Conservation (phyloP, 1,140 invertebrate genomes). For the Aphidius gifuensis region DNA sequence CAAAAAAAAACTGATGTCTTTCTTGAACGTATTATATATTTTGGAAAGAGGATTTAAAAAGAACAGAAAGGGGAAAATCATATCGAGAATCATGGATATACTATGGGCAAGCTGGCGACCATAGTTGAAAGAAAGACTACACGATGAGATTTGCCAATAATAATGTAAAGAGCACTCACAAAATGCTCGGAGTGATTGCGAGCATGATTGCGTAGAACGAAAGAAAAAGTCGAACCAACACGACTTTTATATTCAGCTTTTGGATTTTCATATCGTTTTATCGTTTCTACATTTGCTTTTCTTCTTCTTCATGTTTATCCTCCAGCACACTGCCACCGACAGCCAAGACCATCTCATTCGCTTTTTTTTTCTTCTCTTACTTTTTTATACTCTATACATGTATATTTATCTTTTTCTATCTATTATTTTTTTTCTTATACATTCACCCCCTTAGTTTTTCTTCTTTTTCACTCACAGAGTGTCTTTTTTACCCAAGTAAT, state of each 20-base stretch:
- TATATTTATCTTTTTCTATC: neutral
- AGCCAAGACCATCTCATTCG: neutral
- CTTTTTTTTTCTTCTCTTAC: slow-evolving; percentile 7
- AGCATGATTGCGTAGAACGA: slow-evolving; percentile 30
- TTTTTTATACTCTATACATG: neutral
- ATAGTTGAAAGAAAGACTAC: slow-evolving; percentile 5
- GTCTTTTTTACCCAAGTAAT: slow-evolving; percentile 21
- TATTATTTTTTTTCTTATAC: slow-evolving; percentile 4
- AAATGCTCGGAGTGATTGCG: slow-evolving; percentile 25
- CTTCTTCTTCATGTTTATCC: slow-evolving; percentile 32
- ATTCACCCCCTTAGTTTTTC: slow-evolving; percentile 18
- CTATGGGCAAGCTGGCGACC: slow-evolving; percentile 12
- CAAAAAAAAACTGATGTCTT: too few relatives aligned
- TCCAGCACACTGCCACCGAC: slow-evolving; percentile 10
- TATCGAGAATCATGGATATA: slow-evolving; percentile 9
- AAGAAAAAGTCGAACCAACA: slow-evolving; percentile 25
- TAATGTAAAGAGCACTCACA: slow-evolving; percentile 16
- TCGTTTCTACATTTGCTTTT: slow-evolving; percentile 35
- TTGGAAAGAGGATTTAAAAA: too few relatives aligned
- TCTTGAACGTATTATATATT: too few relatives aligned
- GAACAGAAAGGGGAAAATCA: too few relatives aligned
- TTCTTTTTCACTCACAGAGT: neutral
- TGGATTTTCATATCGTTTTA: slow-evolving; percentile 37
- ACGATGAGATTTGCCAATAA: slow-evolving; percentile 18
- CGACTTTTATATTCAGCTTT: slow-evolving; percentile 33